Evolutionary conservation across 1,140 invertebrate species (phyloP), one percentile per base, ranked within the genome.

Genomic region (Drosophila cardini): DNA sequence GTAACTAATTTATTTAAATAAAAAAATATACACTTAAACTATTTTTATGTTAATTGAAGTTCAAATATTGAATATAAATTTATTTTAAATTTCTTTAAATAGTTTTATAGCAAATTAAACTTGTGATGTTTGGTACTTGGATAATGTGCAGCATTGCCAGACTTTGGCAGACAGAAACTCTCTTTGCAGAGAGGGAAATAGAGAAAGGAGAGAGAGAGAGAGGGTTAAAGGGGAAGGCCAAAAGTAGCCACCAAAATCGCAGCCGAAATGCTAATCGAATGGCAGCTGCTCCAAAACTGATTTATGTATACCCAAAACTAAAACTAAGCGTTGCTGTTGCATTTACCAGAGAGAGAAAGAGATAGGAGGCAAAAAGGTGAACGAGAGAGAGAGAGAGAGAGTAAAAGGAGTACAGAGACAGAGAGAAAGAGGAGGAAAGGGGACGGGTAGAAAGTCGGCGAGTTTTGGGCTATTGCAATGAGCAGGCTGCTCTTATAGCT

Each of bases 221-320:
- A 1, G 21, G 21, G 21, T 26, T 3, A 50, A 13, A 30, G 46
- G 4, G 48, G 26, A 3, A n/a, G 48, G 13, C 10, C 36, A 36
- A 48, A 61, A 48, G 58, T 45, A 52, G 48, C 26, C 26, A 34
- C 8, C 13, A 21, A 65, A 65, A 70, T 62, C 46, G 34, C 36
- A 52, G 40, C 32, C 61, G 21, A 65, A 76, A 72, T 76, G 62
- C 62, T 76, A 76, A 76, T 76, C 73, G 73, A 76, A 76, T 60
- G 45, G 73, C 50, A 70, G 57, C 18, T 42, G 34, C 30, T 48
- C 16, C n/a, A 1, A 8, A 48, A 50, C 48, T 76, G 73, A 72
- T 76, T 72, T 76, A 72, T 76, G 73, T 76, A 75, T 71, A 75
- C 68, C 60, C 60, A 53, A 75, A 75, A 52, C 72, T 74, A 74